Base-by-base conservation (phyloP, 2,888 invertebrate genomes). In the Congeria kusceri region DNA sequence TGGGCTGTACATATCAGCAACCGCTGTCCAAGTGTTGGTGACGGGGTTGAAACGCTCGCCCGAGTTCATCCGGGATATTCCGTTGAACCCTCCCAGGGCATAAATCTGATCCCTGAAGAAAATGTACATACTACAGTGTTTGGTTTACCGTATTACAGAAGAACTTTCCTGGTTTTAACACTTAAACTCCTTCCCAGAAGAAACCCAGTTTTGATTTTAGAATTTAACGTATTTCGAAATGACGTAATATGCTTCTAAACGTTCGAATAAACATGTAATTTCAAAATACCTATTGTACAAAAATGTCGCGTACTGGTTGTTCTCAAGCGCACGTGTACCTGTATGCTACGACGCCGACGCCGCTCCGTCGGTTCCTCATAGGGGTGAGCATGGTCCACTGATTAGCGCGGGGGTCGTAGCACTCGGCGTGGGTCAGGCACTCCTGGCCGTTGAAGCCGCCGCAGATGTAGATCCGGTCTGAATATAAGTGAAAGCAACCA, bases 311-410 rank as follows among this genome's bases (percentile, higher is more conserved):
- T n/a, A n/a, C n/a, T n/a, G n/a, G n/a, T n/a, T n/a, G n/a, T n/a
- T n/a, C n/a, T n/a, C n/a, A n/a, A n/a, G n/a, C n/a, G n/a, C n/a
- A n/a, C n/a, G n/a, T 5, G 39, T 63, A 80, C 92, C 96, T 96
- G 94, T 97, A 97, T 13, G 97, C 95, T 74, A 97, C 96, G 92
- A 97, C 97, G 0, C 97, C 97, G 23, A 98, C 97, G 1, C 98
- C 98, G n/a, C 97, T 97, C 61, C 98, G 95, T 15, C 96, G 95
- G 29, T 96, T 97, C 89, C 97, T 95, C 98, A 96, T 97, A 79
- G 96, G 95, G 0, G 90, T 84, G 18, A 94, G 87, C 69, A 92
- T 82, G 3, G 93, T 93, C 94, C 94, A 94, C 74, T 92, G 92
- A 71, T 92, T 91, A 9, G 91, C 90, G 5, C 68, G 69, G 0